Percentiles rank a stretch among this genome's conserved stretches.
phyloP scores from a whole-genome alignment of 2,113 vertebrate genomes.

The Ginglymostoma cirratum region DNA sequence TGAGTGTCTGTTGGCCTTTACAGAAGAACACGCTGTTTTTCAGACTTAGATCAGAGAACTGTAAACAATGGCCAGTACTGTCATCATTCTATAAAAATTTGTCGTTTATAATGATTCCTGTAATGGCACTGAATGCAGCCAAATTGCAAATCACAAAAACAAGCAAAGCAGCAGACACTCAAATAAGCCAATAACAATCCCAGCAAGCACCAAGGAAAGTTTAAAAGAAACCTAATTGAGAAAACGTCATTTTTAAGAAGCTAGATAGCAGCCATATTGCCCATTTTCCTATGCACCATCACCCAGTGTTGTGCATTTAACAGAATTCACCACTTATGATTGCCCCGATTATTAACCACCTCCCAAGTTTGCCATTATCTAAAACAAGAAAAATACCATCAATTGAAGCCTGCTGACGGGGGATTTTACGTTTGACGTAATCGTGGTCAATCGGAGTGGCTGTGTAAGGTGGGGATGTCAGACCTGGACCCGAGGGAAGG shows the following conservation, averaged over 20 bases:
- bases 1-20: background rate
- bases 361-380: constrained; percentile 66
- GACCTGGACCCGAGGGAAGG: constrained; percentile 87
- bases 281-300: constrained; percentile 79
- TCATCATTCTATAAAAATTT: background rate
- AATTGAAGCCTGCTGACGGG: constrained; percentile 85
- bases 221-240: background rate
- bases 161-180: constrained; percentile 29
- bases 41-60: background rate
- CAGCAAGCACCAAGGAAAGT: constrained; percentile 17
- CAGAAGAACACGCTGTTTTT: background rate
- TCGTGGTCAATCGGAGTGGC: constrained; percentile 98
- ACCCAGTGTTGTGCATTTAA: constrained; percentile 58
- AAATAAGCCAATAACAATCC: constrained; percentile 21
- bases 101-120: background rate
- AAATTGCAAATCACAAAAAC: constrained; percentile 15
- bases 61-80: background rate
- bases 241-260: background rate
- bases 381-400: constrained; percentile 98
- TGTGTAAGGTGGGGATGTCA: constrained; percentile 95
- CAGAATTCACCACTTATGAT: constrained; percentile 48
- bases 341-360: constrained; percentile 50
- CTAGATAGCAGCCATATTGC: constrained; percentile 74
- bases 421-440: constrained; percentile 99
- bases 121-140: background rate